These are phyloP conservation scores for Karalla daura DNA, from an alignment of 2,797 vertebrate genomes.

Conservation along the genomic window DNA sequence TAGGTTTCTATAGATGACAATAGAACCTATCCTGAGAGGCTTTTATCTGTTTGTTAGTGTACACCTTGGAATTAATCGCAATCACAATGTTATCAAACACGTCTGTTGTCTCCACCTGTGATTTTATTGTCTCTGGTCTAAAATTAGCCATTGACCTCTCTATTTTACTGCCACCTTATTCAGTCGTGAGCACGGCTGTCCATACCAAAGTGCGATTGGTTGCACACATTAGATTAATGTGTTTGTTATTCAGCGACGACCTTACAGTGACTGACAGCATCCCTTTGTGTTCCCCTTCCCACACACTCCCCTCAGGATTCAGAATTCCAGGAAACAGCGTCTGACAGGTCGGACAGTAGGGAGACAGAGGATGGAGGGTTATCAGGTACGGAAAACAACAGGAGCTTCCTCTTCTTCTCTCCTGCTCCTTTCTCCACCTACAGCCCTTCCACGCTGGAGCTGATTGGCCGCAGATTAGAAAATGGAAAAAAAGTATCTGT, in stretches of 20 bases:
- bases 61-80: not conserved
- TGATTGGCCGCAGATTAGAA: slow-evolving; percentile 34
- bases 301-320: slow-evolving; percentile 68
- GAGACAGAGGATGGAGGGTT: slow-evolving; percentile 78
- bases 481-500: slow-evolving; percentile 46
- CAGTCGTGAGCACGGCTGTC: not conserved
- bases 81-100: not conserved
- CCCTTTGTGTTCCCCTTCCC: slow-evolving; percentile 64
- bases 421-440: slow-evolving; percentile 23
- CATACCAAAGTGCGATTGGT: slow-evolving; percentile 10
- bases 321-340: slow-evolving; percentile 78
- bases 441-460: slow-evolving; percentile 17
- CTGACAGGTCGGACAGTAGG: slow-evolving; percentile 73
- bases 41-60: too few species aligned
- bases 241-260: slow-evolving; percentile 72
- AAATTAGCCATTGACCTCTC: not conserved
- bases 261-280: slow-evolving; percentile 67
- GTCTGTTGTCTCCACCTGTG: too few species aligned
- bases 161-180: slow-evolving; percentile 2
- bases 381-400: slow-evolving; percentile 82
- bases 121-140: slow-evolving; percentile 4
- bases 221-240: slow-evolving; percentile 51
- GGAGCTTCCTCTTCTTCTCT: slow-evolving; percentile 59
- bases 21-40: too few species aligned
- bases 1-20: too few species aligned